Base-by-base conservation (phyloP, 2,888 invertebrate species). In the Trimorus sp. region DNA sequence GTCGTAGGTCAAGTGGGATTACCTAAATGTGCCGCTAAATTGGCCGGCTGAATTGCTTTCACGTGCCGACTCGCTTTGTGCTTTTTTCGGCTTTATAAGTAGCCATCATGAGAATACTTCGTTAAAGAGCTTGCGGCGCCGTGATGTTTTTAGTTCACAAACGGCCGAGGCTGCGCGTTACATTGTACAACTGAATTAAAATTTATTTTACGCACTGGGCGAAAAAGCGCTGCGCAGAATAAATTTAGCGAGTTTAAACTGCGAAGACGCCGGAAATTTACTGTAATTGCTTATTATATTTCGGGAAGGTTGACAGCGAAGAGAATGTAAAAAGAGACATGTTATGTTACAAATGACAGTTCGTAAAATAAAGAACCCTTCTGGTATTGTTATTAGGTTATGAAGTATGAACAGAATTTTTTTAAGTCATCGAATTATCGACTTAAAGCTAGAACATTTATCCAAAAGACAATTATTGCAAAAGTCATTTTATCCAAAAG, bases 231-330 rank as follows among this genome's bases (percentile, higher is more conserved):
- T 9, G 49, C 11, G 40, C 12, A 7, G 51, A 42, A 68, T 68
- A 76, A 68, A 69, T 76, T 68, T 54, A 49, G 60, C 15, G 53
- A 7, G 45, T 54, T 69, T 69, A 60, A 60, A 53, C 42, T 42
- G 60, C 16, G 62, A 68, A 54, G 48, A 65, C 8, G 62, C 11
- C 11, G 9, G 48, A 48, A 60, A 76, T 76, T 68, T 68, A 69
- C 62, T 69, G 62, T 68, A 69, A 76, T 69, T 76, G 68, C 68
- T 48, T 76, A 76, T 60, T 68, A 76, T 74, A 74, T 58, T 74
- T n/a, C n/a, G n/a, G n/a, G n/a, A n/a, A n/a, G n/a, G n/a, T n/a
- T n/a, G n/a, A n/a, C n/a, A n/a, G n/a, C n/a, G n/a, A n/a, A n/a
- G n/a, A n/a, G n/a, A n/a, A n/a, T n/a, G n/a, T n/a, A n/a, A n/a